A percentile compares a stretch with the other conserved stretches of the same genome.
Conservation (phyloP, 2,797 vertebrate species). For the Poeciliopsis paucimaculata region DNA sequence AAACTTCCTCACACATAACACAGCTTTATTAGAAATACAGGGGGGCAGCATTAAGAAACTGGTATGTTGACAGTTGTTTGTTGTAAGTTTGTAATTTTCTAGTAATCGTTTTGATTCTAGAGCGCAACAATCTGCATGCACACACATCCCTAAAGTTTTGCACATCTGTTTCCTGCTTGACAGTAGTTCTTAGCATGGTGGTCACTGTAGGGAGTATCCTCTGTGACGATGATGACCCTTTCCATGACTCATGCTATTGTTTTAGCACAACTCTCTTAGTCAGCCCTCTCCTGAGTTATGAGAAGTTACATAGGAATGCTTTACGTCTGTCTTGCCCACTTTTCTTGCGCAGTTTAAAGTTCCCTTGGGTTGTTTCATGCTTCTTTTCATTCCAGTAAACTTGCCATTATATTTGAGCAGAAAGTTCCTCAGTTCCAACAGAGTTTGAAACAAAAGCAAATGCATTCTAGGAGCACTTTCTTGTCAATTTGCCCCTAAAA, state of each 20-base stretch:
- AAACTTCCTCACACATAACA: neutral
- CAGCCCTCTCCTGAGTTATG: slow-evolving; percentile 60
- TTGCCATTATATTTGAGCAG: slow-evolving; percentile 4
- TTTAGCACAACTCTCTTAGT: slow-evolving; percentile 54
- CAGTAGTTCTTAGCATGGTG: slow-evolving; percentile 31
- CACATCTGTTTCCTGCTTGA: slow-evolving; percentile 75
- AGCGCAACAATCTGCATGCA: neutral
- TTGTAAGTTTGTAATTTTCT: slow-evolving; percentile 4
- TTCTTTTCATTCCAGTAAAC: slow-evolving; percentile 58
- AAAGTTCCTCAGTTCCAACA: slow-evolving; percentile 15
- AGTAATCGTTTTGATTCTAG: slow-evolving; percentile 1
- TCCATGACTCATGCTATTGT: slow-evolving; percentile 74
- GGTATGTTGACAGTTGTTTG: neutral
- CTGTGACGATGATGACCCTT: slow-evolving; percentile 49
- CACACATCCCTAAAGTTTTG: slow-evolving; percentile 4
- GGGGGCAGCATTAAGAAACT: neutral
- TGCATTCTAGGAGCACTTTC: neutral
- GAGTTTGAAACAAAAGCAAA: neutral
- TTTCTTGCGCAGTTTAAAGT: slow-evolving; percentile 34
- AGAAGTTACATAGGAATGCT: slow-evolving; percentile 60
- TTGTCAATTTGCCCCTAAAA: neutral
- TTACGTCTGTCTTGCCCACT: slow-evolving; percentile 21
- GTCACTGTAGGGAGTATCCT: slow-evolving; percentile 61
- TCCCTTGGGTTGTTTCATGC: slow-evolving; percentile 25
- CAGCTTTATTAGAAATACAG: neutral